Evolutionary conservation across 2,888 invertebrate species (phyloP), one percentile per base, ranked within the genome.

Genomic region (Hyppa rectilinea): DNA sequence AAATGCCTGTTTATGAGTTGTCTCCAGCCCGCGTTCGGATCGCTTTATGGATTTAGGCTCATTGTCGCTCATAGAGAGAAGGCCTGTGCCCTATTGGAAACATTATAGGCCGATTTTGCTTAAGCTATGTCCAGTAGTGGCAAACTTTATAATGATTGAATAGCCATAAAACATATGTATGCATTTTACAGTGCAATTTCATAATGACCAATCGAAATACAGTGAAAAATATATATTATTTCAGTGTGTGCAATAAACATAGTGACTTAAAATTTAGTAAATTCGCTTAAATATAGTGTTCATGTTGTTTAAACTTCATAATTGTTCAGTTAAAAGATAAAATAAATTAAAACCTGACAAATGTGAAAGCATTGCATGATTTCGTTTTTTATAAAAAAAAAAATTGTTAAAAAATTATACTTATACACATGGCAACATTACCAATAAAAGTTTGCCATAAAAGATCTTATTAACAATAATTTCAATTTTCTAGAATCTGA

Each of bases 231-330:
- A 76, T 70, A 67, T 71, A 59, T 60, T 6, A 49, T 72, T 68
- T 69, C 29, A 50, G 60, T 56, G 62, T 61, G 63, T 78, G 60
- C 77, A 82, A 76, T 75, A 82, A 82, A 82, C 82, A 84, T 75
- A 72, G 70, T 61, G 74, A 78, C 85, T 84, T 86, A 87, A 81
- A 77, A 77, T 85, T 86, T 84, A 84, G 82, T 87, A 87, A 87
- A 87, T 87, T 87, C 87, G 84, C 87, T 81, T 85, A 85, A 78
- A 52, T 78, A 68, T 85, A 82, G 72, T 65, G 43, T 69, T 68
- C 31, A 56, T 64, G 49, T 68, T 70, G 61, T 50, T 70, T 55
- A 64, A 53, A 56, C 40, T 66, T 49, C 36, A 72, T 49, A 60
- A 61, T 70, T 62, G 26, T 65, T 78, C 65, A 58, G 17, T 58